A percentile compares a stretch with the other conserved stretches of the same genome.
These are phyloP conservation scores for Saccostrea echinata DNA, from an alignment of 1,140 invertebrate species.

Conservation along the genomic window DNA sequence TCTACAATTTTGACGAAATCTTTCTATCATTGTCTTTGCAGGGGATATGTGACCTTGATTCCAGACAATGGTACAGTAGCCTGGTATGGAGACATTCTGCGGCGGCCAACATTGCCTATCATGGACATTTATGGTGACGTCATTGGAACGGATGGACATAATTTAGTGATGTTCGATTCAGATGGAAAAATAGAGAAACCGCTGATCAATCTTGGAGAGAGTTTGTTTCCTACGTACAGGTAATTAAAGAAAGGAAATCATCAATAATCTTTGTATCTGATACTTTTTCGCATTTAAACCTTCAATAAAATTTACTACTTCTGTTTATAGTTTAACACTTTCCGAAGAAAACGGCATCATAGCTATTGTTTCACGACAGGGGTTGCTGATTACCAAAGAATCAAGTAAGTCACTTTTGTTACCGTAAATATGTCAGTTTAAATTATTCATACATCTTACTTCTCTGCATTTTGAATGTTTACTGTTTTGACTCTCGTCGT, in stretches of 20 bases:
- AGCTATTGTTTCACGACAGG: conserved; percentile 45
- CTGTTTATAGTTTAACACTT: background rate
- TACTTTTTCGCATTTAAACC: background rate
- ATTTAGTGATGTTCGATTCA: conserved; percentile 60
- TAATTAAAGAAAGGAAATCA: background rate
- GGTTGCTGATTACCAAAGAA: conserved; percentile 35
- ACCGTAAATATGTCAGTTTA: too few species aligned
- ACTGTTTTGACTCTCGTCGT: too few species aligned
- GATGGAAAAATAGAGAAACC: conserved; percentile 58
- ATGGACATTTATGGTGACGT: conserved; percentile 67
- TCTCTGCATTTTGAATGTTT: too few species aligned
- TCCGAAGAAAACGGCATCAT: conserved; percentile 14
- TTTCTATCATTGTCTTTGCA: conserved; percentile 43
- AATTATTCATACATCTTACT: too few species aligned
- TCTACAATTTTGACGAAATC: background rate
- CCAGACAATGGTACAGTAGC: conserved; percentile 53
- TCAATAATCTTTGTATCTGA: background rate
- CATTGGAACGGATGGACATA: conserved; percentile 67
- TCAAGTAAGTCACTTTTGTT: conserved; percentile 20
- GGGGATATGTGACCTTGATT: conserved; percentile 66
- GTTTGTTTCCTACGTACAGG: conserved; percentile 59
- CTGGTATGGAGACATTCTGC: conserved; percentile 63
- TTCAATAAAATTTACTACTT: too few species aligned
- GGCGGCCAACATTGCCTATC: conserved; percentile 66
- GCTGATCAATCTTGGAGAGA: conserved; percentile 48